These are phyloP conservation scores for Fratercula arctica DNA, from an alignment of 2,797 vertebrate genomes.

Conservation along the genomic window DNA sequence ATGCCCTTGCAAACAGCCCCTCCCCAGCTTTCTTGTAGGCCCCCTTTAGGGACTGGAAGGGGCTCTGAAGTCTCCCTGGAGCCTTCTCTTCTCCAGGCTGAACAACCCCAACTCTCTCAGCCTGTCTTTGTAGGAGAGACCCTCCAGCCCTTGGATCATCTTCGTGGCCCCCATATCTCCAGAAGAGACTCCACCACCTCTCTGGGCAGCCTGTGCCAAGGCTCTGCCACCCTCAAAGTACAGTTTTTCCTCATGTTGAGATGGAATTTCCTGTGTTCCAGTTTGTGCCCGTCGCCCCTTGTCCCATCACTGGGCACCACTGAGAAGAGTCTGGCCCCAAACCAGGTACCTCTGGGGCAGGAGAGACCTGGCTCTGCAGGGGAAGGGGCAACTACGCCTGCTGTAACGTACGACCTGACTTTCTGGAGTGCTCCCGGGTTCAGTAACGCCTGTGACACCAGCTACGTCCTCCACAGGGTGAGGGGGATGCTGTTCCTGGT, in stretches of 20 bases:
- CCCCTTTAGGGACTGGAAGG: too few relatives aligned
- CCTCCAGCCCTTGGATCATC: too few relatives aligned
- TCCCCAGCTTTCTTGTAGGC: too few relatives aligned
- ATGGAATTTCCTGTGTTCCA: background rate
- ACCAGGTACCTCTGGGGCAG: background rate
- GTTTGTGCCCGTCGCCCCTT: background rate
- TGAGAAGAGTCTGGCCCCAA: background rate
- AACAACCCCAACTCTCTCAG: too few relatives aligned
- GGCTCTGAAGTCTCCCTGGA: background rate
- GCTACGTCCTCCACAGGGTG: fast-evolving
- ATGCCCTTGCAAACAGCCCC: too few relatives aligned
- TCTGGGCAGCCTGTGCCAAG: background rate
- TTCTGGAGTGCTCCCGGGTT: fast-evolving
- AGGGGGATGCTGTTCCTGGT: background rate
- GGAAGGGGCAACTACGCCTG: fast-evolving
- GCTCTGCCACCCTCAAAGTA: background rate
- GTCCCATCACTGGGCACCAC: background rate
- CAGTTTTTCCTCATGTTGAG: background rate
- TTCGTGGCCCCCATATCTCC: background rate
- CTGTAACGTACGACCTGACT: background rate
- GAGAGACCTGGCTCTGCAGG: background rate
- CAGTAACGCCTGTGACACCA: fast-evolving
- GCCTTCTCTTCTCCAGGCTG: too few relatives aligned
- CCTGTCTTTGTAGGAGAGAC: too few relatives aligned
- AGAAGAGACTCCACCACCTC: background rate